Evolutionary conservation across 2,113 vertebrate genomes (phyloP), one percentile per base, ranked within the genome.

Genomic region (Sinosuthora webbiana): DNA sequence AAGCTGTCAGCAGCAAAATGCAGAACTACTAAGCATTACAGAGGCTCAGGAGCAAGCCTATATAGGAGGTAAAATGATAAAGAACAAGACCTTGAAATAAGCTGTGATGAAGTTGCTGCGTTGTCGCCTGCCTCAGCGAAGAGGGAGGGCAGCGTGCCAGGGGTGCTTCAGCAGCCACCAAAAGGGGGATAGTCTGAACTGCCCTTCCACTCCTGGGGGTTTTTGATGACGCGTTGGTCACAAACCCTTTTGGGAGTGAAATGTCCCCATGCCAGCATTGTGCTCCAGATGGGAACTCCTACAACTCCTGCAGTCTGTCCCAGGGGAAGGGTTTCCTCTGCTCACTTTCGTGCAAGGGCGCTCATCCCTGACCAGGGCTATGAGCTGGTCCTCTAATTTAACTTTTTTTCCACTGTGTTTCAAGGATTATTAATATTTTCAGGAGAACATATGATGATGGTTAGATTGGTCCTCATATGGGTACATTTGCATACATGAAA

Each of bases 1-100:
- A 94, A 99, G 98, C 96, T 99, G 99, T 94, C 98, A 98, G 70
- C 99, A 99, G 86, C 99, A 99, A 94, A 95, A 97, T 5, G 98
- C 98, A 0, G 99, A 99, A 52, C 98, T 99, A 33, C 77, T 99
- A 90, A 99, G 99, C 91, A 97, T 99, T 68, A 96, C 98, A 3
- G 98, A 99, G 86, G 87, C 98, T 11, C 98, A 98, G 4, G 99
- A 99, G 83, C 99, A 99, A 97, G 97, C 95, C 1, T 99, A 98
- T 87, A 95, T 99, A 35, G 97, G 98, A 98, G 99, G 99, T 99
- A 98, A 93, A 74, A 53, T 13, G 22, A 24, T 1, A 60, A 28
- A 70, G 22, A 82, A 41, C 14, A 49, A 70, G 45, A 62, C 13
- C 6, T 12, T 67, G 53, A 73, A 73, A 21, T 14, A 19, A 4